Evolutionary conservation across 2,797 vertebrate genomes (phyloP).

Genomic region (Phataginus tetradactyla): DNA sequence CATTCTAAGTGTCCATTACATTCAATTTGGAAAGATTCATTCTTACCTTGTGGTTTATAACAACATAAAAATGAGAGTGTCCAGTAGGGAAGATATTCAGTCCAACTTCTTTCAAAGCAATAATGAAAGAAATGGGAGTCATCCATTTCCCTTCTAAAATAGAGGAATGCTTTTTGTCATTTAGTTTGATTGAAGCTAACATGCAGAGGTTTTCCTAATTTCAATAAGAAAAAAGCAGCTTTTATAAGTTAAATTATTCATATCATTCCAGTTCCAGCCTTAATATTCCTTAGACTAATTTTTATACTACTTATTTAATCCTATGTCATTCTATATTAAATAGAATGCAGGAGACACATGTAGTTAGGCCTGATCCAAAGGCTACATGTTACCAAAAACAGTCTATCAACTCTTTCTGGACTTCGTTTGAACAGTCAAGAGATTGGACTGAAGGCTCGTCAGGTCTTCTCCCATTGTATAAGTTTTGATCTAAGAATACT

Average conservation of each 20-base stretch:
- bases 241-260: neutral
- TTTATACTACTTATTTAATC: neutral
- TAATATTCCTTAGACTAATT: neutral
- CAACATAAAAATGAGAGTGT: constrained; percentile 88
- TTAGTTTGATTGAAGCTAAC: constrained; percentile 84
- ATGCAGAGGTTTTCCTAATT: constrained; percentile 90
- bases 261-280: neutral
- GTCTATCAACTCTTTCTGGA: neutral
- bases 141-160: constrained; percentile 90
- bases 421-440: neutral
- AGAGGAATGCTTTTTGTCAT: constrained; percentile 75
- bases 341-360: neutral
- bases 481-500: neutral
- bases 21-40: neutral
- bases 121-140: constrained; percentile 85
- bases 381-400: neutral
- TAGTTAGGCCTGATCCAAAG: neutral
- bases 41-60: constrained; percentile 89
- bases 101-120: constrained; percentile 88
- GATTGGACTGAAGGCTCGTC: neutral
- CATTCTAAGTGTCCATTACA: neutral
- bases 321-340: neutral
- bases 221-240: constrained; percentile 37
- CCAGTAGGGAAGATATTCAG: constrained; percentile 93
- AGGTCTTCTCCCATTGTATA: neutral